phyloP scores from a whole-genome alignment of 2,797 vertebrate genomes.

The Coregonus suidteri region DNA sequence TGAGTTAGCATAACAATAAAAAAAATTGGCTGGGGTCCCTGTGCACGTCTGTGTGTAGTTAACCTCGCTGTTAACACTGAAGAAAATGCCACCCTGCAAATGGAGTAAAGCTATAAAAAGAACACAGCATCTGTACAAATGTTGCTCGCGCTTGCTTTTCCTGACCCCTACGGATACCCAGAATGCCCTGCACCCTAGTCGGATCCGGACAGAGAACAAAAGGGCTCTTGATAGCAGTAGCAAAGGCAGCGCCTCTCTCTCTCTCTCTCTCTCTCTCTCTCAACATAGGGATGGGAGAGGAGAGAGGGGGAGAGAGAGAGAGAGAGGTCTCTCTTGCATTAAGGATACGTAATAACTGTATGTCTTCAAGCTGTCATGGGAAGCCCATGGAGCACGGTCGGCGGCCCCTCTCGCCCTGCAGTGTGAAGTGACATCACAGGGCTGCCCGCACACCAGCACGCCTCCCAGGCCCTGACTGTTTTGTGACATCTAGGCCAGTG shows the following conservation, averaged over 20 bases:
- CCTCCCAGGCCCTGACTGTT: conserved; percentile 31
- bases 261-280: no score
- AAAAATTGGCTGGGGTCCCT: conserved; percentile 91
- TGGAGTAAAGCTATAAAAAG: conserved; percentile 99
- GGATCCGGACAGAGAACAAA: conserved; percentile 65
- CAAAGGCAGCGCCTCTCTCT: conserved; percentile 8
- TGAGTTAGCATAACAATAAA: conserved; percentile 84
- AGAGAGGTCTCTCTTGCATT: conserved; percentile 91
- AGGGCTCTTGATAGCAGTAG: conserved; percentile 49
- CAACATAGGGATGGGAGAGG: not conserved
- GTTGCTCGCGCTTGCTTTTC: conserved; percentile 92
- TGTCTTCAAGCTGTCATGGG: conserved; percentile 91
- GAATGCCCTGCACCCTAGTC: conserved; percentile 79
- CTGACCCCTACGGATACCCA: conserved; percentile 87
- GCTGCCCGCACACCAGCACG: conserved; percentile 68
- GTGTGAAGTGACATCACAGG: conserved; percentile 79
- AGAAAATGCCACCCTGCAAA: conserved; percentile 99
- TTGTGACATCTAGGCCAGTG: conserved; percentile 17
- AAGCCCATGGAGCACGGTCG: conserved; percentile 74
- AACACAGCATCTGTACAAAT: conserved; percentile 99
- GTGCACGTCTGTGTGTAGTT: conserved; percentile 95
- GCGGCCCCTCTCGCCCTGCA: conserved; percentile 68
- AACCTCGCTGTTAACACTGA: conserved; percentile 99
- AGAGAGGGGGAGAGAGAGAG: conserved; percentile 22
- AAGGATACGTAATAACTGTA: conserved; percentile 93